Conservation (phyloP, 1,140 invertebrate species). For the Hesperophylax magnus region DNA sequence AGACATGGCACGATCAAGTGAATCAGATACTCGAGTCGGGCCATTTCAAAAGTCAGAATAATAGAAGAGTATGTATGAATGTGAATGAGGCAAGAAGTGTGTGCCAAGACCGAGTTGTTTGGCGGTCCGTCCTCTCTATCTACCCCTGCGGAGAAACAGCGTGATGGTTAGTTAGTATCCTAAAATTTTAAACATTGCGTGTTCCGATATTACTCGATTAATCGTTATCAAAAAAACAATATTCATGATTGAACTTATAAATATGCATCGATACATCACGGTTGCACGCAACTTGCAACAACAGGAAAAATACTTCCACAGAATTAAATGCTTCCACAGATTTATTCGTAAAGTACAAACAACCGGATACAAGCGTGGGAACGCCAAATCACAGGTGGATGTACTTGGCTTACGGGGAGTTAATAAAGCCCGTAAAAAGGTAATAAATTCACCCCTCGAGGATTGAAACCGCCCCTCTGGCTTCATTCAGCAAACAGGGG, state of each 20-base stretch:
- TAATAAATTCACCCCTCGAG: constrained; percentile 30
- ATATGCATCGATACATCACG: neutral
- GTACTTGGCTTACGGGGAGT: constrained; percentile 2
- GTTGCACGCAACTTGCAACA: neutral
- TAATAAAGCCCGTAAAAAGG: constrained; percentile 26
- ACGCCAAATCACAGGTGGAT: constrained; percentile 32
- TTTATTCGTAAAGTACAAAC: neutral
- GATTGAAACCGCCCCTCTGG: neutral
- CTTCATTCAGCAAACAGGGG: constrained; percentile 13
- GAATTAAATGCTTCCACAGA: constrained; percentile 24
- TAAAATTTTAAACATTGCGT: no score
- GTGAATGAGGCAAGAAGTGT: no score
- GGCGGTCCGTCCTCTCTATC: no score
- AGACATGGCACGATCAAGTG: no score
- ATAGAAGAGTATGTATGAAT: no score
- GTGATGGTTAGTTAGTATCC: no score
- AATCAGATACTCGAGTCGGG: no score
- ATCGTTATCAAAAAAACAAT: no score
- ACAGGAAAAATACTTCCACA: neutral
- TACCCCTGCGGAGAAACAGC: no score
- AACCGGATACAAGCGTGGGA: constrained; percentile 34
- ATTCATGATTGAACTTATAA: neutral
- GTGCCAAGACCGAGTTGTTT: no score
- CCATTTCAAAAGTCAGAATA: no score
- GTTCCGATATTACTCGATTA: no score